Evolutionary conservation across 2,888 invertebrate genomes (phyloP).

Genomic region (Ferrisia virgata): DNA sequence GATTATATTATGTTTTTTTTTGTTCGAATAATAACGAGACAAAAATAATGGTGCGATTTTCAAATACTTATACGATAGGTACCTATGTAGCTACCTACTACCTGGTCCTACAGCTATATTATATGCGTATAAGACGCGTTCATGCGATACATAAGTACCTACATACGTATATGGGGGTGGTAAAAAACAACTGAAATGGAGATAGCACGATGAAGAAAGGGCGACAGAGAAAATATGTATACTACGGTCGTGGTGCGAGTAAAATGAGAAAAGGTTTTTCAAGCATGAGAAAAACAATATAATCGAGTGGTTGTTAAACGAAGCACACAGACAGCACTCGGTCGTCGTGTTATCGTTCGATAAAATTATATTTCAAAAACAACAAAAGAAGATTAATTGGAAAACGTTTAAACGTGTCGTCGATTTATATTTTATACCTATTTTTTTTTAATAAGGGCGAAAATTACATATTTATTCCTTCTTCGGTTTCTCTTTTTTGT

Average conservation of each 20-base stretch:
- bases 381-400: slow-evolving; percentile 25
- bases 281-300: slow-evolving; percentile 18
- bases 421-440: too few species aligned
- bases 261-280: neutral
- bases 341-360: slow-evolving; percentile 4
- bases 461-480: neutral
- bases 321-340: neutral
- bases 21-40: neutral
- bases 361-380: neutral
- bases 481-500: neutral
- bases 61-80: too few species aligned
- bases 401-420: slow-evolving; percentile 11
- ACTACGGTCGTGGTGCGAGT: neutral
- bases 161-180: neutral
- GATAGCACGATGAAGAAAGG: neutral
- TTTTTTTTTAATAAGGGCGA: too few species aligned
- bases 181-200: neutral
- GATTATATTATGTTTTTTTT: too few species aligned
- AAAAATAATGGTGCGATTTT: neutral
- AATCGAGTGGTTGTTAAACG: neutral
- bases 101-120: too few species aligned
- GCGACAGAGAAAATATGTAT: neutral
- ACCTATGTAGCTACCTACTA: too few species aligned
- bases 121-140: too few species aligned
- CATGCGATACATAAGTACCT: too few species aligned